A percentile compares a stretch with the other conserved stretches of the same genome.
These are phyloP conservation scores for Drosophila atripex DNA, from an alignment of 2,888 invertebrate species.

Conservation along the genomic window DNA sequence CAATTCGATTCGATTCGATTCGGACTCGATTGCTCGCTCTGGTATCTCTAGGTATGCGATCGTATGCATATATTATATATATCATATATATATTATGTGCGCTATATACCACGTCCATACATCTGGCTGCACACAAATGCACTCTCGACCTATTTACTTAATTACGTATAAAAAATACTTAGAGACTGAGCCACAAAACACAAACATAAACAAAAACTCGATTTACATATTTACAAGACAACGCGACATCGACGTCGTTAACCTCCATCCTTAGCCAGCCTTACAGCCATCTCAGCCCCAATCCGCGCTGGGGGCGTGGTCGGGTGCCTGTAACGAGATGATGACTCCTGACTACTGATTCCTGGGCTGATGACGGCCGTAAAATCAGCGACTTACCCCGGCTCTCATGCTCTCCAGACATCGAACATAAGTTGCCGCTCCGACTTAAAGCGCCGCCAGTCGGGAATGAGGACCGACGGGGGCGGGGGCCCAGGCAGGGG, in stretches of 20 bases:
- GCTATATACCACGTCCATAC: conserved; percentile 12
- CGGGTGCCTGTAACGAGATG: conserved; percentile 35
- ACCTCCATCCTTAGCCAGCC: conserved; percentile 1
- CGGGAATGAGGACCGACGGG: conserved; percentile 37
- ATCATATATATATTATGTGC: conserved; percentile 19
- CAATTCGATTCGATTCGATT: conserved; percentile 27
- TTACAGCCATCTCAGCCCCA: conserved; percentile 2
- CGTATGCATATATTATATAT: conserved; percentile 16
- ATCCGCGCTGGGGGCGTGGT: conserved; percentile 2
- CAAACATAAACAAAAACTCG: conserved; percentile 46
- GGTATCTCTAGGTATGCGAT: conserved; percentile 30
- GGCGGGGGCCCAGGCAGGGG: conserved; percentile 6
- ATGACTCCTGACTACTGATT: conserved; percentile 25
- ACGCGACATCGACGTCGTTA: conserved; percentile 39
- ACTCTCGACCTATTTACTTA: conserved; percentile 55
- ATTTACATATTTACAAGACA: conserved; percentile 74
- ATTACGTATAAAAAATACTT: conserved; percentile 79
- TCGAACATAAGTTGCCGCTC: conserved; percentile 65
- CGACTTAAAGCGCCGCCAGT: conserved; percentile 38
- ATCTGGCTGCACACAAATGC: conserved; percentile 18
- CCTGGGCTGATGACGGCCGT: conserved; percentile 38
- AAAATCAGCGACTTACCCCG: conserved; percentile 40
- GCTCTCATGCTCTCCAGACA: conserved; percentile 46
- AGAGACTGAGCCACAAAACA: conserved; percentile 62
- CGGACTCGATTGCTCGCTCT: conserved; percentile 40